These are phyloP conservation scores for Trisateles emortualis DNA, from an alignment of 2,888 invertebrate genomes.

Conservation along the genomic window DNA sequence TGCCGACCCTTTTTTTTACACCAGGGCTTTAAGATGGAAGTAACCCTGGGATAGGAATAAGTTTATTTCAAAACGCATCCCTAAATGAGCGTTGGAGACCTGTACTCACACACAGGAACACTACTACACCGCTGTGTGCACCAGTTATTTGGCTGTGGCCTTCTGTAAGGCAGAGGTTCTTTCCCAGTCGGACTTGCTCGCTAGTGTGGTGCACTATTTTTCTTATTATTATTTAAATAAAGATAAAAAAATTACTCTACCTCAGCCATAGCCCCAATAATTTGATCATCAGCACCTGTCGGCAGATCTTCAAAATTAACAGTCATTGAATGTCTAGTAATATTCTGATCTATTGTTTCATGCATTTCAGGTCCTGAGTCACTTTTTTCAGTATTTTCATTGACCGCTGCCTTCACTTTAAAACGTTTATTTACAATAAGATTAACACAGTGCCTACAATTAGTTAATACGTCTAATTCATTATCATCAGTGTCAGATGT, in stretches of 20 bases:
- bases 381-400: conserved; percentile 43
- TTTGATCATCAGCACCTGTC: conserved; percentile 60
- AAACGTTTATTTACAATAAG: conserved; percentile 44
- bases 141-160: no score
- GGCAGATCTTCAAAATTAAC: conserved; percentile 57
- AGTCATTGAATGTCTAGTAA: conserved; percentile 46
- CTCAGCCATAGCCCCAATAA: conserved; percentile 58
- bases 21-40: no score
- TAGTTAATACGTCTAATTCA: conserved; percentile 39
- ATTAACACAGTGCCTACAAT: conserved; percentile 68
- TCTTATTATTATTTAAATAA: background rate
- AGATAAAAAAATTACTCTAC: conserved; percentile 46
- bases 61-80: no score
- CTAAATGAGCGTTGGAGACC: no score
- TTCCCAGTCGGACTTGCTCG: background rate
- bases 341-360: conserved; percentile 1
- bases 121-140: no score
- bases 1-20: no score
- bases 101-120: no score
- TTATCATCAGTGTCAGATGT: conserved; percentile 37
- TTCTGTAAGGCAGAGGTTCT: no score
- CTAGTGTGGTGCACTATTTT: no score
- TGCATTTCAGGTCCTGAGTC: conserved; percentile 42
- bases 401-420: conserved; percentile 62
- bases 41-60: no score